These are phyloP conservation scores for Ophion obscuratus DNA, from an alignment of 2,888 invertebrate genomes.

Conservation along the genomic window DNA sequence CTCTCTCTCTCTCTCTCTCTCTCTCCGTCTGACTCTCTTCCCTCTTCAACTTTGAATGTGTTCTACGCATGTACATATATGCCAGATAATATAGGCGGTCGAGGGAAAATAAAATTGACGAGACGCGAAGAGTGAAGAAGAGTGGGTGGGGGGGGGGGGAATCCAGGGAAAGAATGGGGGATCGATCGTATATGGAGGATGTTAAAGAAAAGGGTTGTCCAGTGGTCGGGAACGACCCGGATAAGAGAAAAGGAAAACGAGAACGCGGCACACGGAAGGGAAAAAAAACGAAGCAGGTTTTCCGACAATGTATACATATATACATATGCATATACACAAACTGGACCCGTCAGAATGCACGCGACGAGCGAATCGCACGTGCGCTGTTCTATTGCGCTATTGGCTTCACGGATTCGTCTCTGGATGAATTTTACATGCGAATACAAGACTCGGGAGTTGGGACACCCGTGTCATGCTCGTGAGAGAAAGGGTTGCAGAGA, in stretches of 20 bases:
- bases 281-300: conserved; percentile 22
- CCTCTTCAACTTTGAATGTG: conserved; percentile 64
- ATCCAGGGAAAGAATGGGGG: conserved; percentile 67
- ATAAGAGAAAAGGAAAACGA: conserved; percentile 61
- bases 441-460: conserved; percentile 59
- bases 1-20: conserved; percentile 32
- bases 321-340: neutral
- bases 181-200: conserved; percentile 68
- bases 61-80: conserved; percentile 71
- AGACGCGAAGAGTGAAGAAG: conserved; percentile 61
- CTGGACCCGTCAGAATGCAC: conserved; percentile 68
- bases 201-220: conserved; percentile 74
- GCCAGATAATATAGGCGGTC: conserved; percentile 78
- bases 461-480: conserved; percentile 15
- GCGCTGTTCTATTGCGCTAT: conserved; percentile 64
- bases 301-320: neutral
- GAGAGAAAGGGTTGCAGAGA: neutral
- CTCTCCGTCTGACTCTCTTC: neutral
- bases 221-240: conserved; percentile 50
- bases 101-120: conserved; percentile 75
- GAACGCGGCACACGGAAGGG: conserved; percentile 41
- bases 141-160: conserved; percentile 36
- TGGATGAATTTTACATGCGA: conserved; percentile 75
- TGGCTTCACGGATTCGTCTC: conserved; percentile 71
- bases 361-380: conserved; percentile 69